Conservation (phyloP, 2,888 invertebrate genomes). For the Coelinius sp. region DNA sequence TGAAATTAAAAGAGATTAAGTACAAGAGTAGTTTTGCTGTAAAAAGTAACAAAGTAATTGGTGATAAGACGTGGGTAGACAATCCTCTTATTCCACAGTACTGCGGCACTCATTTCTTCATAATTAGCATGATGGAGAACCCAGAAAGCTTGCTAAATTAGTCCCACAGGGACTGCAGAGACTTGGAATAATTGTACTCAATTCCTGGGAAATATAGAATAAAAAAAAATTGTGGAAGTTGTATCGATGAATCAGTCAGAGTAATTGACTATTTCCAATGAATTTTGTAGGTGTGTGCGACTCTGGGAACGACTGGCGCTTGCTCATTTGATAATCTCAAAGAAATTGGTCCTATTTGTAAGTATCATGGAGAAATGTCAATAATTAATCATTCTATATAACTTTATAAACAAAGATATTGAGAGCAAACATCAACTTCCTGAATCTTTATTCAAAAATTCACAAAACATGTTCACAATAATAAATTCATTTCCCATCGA, state of each 20-base stretch:
- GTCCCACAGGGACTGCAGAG: background rate
- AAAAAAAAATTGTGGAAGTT: background rate
- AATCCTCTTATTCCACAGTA: slow-evolving; percentile 45
- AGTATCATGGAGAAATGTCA: slow-evolving; percentile 57
- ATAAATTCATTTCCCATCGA: background rate
- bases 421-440: background rate
- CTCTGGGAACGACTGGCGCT: slow-evolving; percentile 96
- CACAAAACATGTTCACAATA: background rate
- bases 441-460: background rate
- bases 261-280: background rate
- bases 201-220: background rate
- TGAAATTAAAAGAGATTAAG: background rate
- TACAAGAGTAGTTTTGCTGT: background rate
- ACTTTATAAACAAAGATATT: background rate
- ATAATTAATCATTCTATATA: background rate
- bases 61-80: slow-evolving; percentile 3
- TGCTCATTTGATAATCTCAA: slow-evolving; percentile 95
- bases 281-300: slow-evolving; percentile 86
- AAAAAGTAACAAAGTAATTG: slow-evolving; percentile 18
- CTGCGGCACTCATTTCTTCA: background rate
- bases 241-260: background rate
- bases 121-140: slow-evolving; percentile 16
- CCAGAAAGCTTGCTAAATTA: background rate
- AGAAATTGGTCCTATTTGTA: slow-evolving; percentile 75
- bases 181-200: background rate